Percentiles rank a stretch among this genome's conserved stretches.
Evolutionary conservation across 2,797 vertebrate genomes (phyloP).

Genomic region (Choloepus didactylus): DNA sequence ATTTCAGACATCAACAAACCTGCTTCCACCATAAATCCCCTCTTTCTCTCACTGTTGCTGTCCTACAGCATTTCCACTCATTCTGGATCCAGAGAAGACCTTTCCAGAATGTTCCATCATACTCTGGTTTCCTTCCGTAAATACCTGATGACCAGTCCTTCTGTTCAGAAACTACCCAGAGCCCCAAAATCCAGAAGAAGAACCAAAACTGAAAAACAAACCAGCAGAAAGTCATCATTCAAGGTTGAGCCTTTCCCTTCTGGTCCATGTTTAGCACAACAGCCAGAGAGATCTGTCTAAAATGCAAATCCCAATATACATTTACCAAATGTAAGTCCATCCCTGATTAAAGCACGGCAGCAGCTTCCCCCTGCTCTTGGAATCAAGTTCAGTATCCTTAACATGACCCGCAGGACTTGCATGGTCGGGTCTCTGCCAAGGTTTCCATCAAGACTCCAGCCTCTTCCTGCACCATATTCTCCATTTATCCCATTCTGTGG

Average conservation of each 20-base stretch:
- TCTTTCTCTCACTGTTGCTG: background rate
- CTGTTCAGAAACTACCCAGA: background rate
- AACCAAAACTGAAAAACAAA: background rate
- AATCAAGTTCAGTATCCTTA: background rate
- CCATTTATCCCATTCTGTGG: background rate
- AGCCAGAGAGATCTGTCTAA: background rate
- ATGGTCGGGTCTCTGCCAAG: too few species aligned
- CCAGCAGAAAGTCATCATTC: background rate
- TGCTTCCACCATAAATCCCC: background rate
- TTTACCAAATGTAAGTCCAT: background rate
- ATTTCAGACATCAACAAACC: background rate
- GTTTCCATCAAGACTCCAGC: background rate
- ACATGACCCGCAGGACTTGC: background rate
- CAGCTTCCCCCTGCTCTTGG: background rate
- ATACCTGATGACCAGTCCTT: background rate
- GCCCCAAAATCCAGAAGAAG: background rate
- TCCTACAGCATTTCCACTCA: background rate
- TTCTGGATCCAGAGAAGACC: background rate
- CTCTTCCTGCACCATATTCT: too few species aligned
- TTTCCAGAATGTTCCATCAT: slow-evolving; percentile 13
- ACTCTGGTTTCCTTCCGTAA: background rate
- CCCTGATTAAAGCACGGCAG: background rate
- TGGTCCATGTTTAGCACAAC: background rate
- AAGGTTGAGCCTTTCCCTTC: background rate
- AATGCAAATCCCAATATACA: background rate